Evolutionary conservation across 2,888 invertebrate species (phyloP), one percentile per base, ranked within the genome.

Genomic region (Dynastes hyllus): DNA sequence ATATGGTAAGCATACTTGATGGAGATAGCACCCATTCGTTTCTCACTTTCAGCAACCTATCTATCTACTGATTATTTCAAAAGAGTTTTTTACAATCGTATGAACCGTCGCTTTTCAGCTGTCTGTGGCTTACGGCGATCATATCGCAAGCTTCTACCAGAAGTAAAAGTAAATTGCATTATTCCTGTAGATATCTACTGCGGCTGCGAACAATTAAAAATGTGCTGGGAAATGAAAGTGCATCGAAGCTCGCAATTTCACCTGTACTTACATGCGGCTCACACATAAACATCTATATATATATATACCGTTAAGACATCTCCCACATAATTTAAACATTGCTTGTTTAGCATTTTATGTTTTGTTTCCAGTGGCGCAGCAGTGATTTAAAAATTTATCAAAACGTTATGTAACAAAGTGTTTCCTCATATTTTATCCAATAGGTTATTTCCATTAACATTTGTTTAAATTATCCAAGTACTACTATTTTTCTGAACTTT

Each of bases 161-260:
- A 63, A 75, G 73, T 75, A 75, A 75, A 75, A 75, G 73, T 75
- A 45, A 61, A 27, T 71, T 61, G 61, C 22, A 45, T 45, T 61
- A 45, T 50, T 69, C 27, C 51, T 27, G 16, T 8, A 40, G 66
- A 66, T 67, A 67, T 55, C 73, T 45, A 13, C 73, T 9, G 50
- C 69, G n/a, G 58, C 13, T 45, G 61, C n/a, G 45, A 75, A 75
- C 58, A 61, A 75, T 63, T 75, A 61, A 75, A 75, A 75, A 61
- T 71, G 53, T 29, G 61, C 13, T 75, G 73, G 73, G 73, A 75
- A 75, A 75, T 75, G 73, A 75, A 75, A 75, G 73, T 75, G 73
- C 73, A 75, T 29, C 61, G 22, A 61, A 75, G 61, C 40, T 61
- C 73, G 61, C 73, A 75, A 61, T 75, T 75, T 75, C 73, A 61